Conservation (phyloP, 2,888 invertebrate genomes). For the Tinea semifulvella region DNA sequence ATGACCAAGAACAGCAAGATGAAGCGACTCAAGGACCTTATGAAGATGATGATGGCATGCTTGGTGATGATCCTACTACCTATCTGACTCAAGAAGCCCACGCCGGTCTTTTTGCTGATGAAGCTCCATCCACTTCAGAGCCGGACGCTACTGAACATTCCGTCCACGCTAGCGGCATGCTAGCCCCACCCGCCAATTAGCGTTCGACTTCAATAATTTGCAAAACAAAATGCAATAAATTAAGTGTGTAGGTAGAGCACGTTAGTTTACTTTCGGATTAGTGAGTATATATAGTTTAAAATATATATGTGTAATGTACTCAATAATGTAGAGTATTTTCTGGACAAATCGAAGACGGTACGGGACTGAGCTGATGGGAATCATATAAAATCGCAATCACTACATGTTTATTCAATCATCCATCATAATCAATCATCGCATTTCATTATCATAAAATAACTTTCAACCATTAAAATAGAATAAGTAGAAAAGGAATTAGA, state of each 20-base stretch:
- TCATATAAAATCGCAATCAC: too few relatives aligned
- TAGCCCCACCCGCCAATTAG: constrained; percentile 62
- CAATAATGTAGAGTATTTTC: constrained; percentile 9
- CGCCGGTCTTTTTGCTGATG: constrained; percentile 52
- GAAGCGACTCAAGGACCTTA: constrained; percentile 71
- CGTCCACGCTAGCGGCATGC: constrained; percentile 65
- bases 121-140: constrained; percentile 65
- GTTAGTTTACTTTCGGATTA: constrained; percentile 1
- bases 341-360: too few relatives aligned
- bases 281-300: constrained; percentile 11
- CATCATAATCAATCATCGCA: too few relatives aligned
- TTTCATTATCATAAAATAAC: too few relatives aligned
- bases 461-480: too few relatives aligned
- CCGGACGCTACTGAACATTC: constrained; percentile 66
- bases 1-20: constrained; percentile 51
- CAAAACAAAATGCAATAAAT: constrained; percentile 5
- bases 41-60: constrained; percentile 62
- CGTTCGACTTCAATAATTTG: constrained; percentile 30
- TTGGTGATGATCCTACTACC: constrained; percentile 65
- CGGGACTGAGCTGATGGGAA: too few relatives aligned
- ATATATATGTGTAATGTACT: constrained; percentile 8
- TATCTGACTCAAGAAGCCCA: constrained; percentile 46
- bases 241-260: constrained; percentile 6
- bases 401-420: too few relatives aligned
- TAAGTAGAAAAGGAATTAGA: too few relatives aligned